Evolutionary conservation across 2,888 invertebrate species (phyloP), one percentile per base, ranked within the genome.

Genomic region (Thera britannica): DNA sequence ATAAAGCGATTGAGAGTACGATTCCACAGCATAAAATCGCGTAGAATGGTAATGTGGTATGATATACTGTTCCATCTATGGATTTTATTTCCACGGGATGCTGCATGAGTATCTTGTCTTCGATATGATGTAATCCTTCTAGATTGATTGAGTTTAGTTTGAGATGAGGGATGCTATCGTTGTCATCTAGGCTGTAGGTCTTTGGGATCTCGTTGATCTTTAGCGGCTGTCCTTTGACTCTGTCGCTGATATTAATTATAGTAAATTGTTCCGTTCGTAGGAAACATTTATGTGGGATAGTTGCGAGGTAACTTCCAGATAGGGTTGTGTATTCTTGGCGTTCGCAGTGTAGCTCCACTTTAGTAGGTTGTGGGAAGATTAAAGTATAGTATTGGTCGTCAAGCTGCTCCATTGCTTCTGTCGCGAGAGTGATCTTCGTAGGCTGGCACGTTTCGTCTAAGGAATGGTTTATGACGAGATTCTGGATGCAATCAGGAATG

Each of bases 21-120:
- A 38, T 38, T 38, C 38, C 38, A 6, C 38, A 38, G 38, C 3
- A 5, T 38, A 38, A 6, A 38, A 38, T 38, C 6, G 38, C 38
- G 38, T 38, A 38, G 38, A 38, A 38, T 38, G 46, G 46, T 46
- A 46, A 46, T 11, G 49, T 49, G 11, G 49, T 49, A 49, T 49
- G 49, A 49, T 49, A 49, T 4, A 49, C 11, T 12, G n/a, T n/a
- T 49, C 49, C 49, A 49, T 49, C 49, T 49, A 49, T 49, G 49
- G 49, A 49, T 49, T 49, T 12, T n/a, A 49, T 8, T 46, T 46
- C 46, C 8, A 46, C 9, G 8, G 46, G 46, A 46, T 46, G 46
- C 46, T 46, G 46, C 46, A 46, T 46, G 3, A 46, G 11, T 46
- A 46, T 46, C 46, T 46, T 46, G 8, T 46, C 46, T 8, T 46